Percentiles rank a stretch among this genome's conserved stretches.
phyloP scores from a whole-genome alignment of 1,140 invertebrate species.

The Semibalanus balanoides region DNA sequence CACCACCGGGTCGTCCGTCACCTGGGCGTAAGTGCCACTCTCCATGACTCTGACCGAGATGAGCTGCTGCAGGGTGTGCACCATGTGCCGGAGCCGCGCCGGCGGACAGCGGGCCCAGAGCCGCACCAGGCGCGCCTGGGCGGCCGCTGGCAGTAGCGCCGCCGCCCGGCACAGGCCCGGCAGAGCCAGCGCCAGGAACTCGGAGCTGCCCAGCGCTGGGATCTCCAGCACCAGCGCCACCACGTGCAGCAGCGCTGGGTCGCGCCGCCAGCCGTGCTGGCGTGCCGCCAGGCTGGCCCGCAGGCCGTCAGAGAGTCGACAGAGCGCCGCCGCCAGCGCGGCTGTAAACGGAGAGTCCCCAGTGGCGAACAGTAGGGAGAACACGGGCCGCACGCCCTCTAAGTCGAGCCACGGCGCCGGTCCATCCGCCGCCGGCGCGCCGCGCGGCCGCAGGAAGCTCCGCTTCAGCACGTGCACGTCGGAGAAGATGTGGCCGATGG shows the following conservation, averaged over 20 bases:
- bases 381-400: slow-evolving; percentile 44
- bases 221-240: slow-evolving; percentile 80
- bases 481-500: slow-evolving; percentile 54
- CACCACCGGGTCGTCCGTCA: slow-evolving; percentile 53
- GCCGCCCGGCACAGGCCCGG: slow-evolving; percentile 66
- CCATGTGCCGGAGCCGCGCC: slow-evolving; percentile 49
- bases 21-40: slow-evolving; percentile 51
- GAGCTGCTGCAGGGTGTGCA: slow-evolving; percentile 71
- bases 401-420: slow-evolving; percentile 28
- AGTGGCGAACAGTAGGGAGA: slow-evolving; percentile 40
- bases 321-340: slow-evolving; percentile 62
- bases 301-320: slow-evolving; percentile 55
- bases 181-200: slow-evolving; percentile 66
- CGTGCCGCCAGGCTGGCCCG: slow-evolving; percentile 49
- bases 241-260: slow-evolving; percentile 46
- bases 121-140: slow-evolving; percentile 62
- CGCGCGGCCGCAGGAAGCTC: neutral
- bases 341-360: slow-evolving; percentile 43
- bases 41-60: slow-evolving; percentile 64
- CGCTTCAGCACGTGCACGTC: slow-evolving; percentile 44
- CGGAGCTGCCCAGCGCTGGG: slow-evolving; percentile 56
- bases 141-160: slow-evolving; percentile 50
- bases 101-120: slow-evolving; percentile 60
- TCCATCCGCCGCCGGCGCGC: neutral
- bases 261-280: slow-evolving; percentile 27